Conservation (phyloP, 2,797 vertebrate genomes). For the Chrosomus eos region DNA sequence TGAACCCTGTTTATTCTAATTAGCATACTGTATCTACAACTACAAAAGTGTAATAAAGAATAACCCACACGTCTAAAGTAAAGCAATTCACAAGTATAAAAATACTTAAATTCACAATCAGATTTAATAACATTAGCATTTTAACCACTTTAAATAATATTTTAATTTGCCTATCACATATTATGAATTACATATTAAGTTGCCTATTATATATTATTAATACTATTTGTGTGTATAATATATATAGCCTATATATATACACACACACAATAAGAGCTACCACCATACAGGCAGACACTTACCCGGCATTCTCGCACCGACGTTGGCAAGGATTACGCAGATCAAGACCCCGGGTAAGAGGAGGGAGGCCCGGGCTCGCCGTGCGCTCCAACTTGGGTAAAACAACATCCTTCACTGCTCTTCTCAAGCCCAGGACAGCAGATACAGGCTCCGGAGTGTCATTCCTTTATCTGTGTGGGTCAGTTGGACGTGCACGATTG, state of each 20-base stretch:
- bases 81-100: neutral
- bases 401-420: slow-evolving; percentile 69
- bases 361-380: slow-evolving; percentile 68
- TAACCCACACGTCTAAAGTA: neutral
- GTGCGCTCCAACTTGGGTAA: slow-evolving; percentile 58
- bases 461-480: slow-evolving; percentile 68
- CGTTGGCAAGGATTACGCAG: slow-evolving; percentile 52
- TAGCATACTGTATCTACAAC: neutral
- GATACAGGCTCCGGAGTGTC: slow-evolving; percentile 61
- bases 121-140: neutral
- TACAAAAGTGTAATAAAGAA: neutral
- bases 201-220: neutral
- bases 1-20: slow-evolving; percentile 1
- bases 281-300: slow-evolving; percentile 29
- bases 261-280: too few species aligned
- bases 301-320: slow-evolving; percentile 70
- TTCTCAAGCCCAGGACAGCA: slow-evolving; percentile 63
- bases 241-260: too few species aligned
- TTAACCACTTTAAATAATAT: neutral
- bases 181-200: neutral
- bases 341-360: slow-evolving; percentile 65
- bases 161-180: neutral
- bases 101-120: too few species aligned
- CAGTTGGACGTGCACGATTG: neutral
- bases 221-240: neutral